Percentiles rank a stretch among this genome's conserved stretches.
Evolutionary conservation across 2,113 vertebrate genomes (phyloP).

Genomic region (Malaclemys terrapin): DNA sequence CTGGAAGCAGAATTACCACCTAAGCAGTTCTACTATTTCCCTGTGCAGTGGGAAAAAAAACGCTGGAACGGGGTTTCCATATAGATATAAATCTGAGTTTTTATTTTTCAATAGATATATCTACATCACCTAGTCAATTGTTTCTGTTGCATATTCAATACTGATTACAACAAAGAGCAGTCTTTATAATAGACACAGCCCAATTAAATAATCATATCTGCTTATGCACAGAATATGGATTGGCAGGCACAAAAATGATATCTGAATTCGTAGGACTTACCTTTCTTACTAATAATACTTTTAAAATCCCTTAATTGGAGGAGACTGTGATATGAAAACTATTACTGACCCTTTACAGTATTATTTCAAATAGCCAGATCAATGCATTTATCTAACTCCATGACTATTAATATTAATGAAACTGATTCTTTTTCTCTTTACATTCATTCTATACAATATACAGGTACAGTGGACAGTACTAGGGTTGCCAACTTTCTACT

Average conservation of each 20-base stretch:
- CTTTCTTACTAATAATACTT: not conserved
- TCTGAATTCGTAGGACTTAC: not conserved
- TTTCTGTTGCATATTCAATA: not conserved
- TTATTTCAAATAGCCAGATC: not conserved
- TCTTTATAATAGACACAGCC: not conserved
- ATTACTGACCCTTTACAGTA: not conserved
- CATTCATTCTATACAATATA: not conserved
- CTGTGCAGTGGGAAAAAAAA: conserved; percentile 28
- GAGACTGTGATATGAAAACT: not conserved
- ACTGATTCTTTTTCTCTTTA: not conserved
- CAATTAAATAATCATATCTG: not conserved
- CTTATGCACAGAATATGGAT: not conserved
- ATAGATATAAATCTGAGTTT: not conserved
- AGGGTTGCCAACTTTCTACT: no score
- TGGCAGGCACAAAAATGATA: not conserved
- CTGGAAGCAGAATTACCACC: conserved; percentile 50
- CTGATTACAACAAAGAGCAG: not conserved
- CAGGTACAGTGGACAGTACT: not conserved
- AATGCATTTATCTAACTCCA: not conserved
- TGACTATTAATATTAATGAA: not conserved
- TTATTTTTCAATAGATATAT: not conserved
- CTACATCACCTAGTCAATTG: not conserved
- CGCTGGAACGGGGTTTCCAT: conserved; percentile 8
- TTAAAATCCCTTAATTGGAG: not conserved
- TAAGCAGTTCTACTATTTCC: conserved; percentile 58